Conservation (phyloP, 2,113 vertebrate species). For the Halichoeres trimaculatus region DNA sequence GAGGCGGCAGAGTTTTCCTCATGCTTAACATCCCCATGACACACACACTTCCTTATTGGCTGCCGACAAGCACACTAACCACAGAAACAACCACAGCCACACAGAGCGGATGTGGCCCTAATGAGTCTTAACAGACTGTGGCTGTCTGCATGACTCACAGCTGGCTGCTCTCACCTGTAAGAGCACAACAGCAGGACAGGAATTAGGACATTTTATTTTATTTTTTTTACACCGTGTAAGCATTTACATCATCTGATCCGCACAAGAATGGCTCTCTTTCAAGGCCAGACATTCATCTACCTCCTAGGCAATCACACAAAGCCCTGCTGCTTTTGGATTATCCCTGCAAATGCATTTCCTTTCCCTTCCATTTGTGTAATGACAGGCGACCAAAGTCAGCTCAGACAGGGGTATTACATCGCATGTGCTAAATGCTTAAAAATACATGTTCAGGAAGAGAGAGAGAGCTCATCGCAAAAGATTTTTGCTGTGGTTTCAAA, state of each 20-base stretch:
- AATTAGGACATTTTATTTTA: slow-evolving; percentile 57
- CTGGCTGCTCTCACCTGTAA: slow-evolving; percentile 63
- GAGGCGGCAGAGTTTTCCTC: slow-evolving; percentile 29
- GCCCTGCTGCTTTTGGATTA: slow-evolving; percentile 70
- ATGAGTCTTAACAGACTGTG: slow-evolving; percentile 57
- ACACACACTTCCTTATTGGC: slow-evolving; percentile 41
- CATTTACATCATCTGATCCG: slow-evolving; percentile 62
- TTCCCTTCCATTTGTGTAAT: slow-evolving; percentile 68
- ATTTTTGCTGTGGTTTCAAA: slow-evolving; percentile 19
- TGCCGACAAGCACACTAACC: slow-evolving; percentile 48
- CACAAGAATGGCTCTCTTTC: slow-evolving; percentile 37
- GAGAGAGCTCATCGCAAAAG: slow-evolving; percentile 30
- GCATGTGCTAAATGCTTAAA: slow-evolving; percentile 25
- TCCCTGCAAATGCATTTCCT: slow-evolving; percentile 69
- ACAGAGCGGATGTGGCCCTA: slow-evolving; percentile 37
- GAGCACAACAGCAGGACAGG: slow-evolving; percentile 49
- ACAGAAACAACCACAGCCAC: slow-evolving; percentile 56
- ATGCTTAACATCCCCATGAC: slow-evolving; percentile 45
- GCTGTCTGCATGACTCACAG: slow-evolving; percentile 51
- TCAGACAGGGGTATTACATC: slow-evolving; percentile 59
- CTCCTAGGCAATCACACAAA: slow-evolving; percentile 64
- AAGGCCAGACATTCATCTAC: slow-evolving; percentile 65
- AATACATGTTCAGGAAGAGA: slow-evolving; percentile 9
- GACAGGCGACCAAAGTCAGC: slow-evolving; percentile 46
- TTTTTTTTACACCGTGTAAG: slow-evolving; percentile 30